Conservation (phyloP, 2,888 invertebrate genomes). For the Uropetala carovei region DNA sequence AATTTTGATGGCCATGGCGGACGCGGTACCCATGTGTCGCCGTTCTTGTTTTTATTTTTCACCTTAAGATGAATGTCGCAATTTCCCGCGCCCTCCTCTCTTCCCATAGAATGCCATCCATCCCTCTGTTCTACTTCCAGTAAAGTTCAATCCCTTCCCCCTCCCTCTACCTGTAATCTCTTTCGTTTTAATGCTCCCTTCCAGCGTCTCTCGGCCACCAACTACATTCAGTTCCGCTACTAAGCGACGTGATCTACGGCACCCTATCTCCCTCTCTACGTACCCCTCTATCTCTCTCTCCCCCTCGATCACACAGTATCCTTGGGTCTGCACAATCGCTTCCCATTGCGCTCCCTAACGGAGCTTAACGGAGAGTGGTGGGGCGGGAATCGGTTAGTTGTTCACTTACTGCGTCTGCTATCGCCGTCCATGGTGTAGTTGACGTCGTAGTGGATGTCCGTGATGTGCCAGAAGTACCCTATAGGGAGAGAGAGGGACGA, state of each 20-base stretch:
- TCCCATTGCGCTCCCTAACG: background rate
- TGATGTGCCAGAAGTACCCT: constrained; percentile 98
- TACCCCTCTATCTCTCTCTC: background rate
- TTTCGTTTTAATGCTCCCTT: constrained; percentile 26
- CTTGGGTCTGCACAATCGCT: background rate
- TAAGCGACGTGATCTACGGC: constrained; percentile 69
- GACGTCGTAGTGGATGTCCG: constrained; percentile 93
- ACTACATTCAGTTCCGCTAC: constrained; percentile 69
- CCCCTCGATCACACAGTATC: background rate
- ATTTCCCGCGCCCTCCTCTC: background rate
- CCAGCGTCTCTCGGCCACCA: constrained; percentile 30
- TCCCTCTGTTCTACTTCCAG: background rate
- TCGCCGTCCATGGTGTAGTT: constrained; percentile 88
- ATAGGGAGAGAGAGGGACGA: constrained; percentile 72
- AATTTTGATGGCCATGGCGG: background rate
- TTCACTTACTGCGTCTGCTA: constrained; percentile 84
- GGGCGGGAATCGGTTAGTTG: background rate
- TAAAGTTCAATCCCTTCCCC: background rate
- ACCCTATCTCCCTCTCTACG: constrained; percentile 62
- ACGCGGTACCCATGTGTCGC: background rate
- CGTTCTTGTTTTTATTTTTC: background rate
- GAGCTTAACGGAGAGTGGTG: background rate
- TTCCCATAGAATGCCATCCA: background rate
- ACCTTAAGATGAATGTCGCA: background rate
- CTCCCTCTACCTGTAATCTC: constrained; percentile 41